Evolutionary conservation across 2,888 invertebrate genomes (phyloP), one percentile per base, ranked within the genome.

Genomic region (Syrista parreyssii): DNA sequence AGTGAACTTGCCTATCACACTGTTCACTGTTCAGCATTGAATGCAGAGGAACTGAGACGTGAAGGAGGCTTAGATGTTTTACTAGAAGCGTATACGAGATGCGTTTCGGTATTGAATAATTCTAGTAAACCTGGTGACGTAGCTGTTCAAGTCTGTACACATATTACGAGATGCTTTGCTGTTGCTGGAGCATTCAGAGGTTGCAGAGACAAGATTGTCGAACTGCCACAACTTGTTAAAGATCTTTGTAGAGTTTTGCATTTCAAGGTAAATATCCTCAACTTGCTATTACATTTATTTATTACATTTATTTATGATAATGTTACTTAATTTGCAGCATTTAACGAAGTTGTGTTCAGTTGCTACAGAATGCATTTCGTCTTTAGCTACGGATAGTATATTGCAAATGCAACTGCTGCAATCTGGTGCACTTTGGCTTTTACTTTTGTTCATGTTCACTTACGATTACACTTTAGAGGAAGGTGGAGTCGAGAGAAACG

Each of bases 391-490:
- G n/a, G 97, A 98, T 89, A 94, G 96, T 75, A 94, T 95, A 83
- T 94, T 99, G 35, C 98, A 99, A 91, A 94, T 96, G 90, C 95
- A 95, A 88, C 92, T 98, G 40, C 94, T 97, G 15, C 95, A 96
- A 81, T 95, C 96, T 1, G 99, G 99, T 12, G 97, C 96, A 0
- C 91, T 99, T 4, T 99, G 98, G 96, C 98, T 98, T 87, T 92
- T 99, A 76, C 92, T 99, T 68, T 94, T 97, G 0, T 96, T 97
- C 85, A 95, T 97, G 91, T 97, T 99, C 91, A 96, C 96, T 80
- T 99, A 98, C 91, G 99, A 99, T 92, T 99, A 96, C 92, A 99
- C 99, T 6, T 93, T 99, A 84, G 97, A 98, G 79, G 99, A 99
- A 92, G 97, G 98, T 75, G 99, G 99, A 0, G 97, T 99, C 0